Evolutionary conservation across 1,140 invertebrate species (phyloP), one percentile per base, ranked within the genome.

Genomic region (Trypoxylus dichotomus): DNA sequence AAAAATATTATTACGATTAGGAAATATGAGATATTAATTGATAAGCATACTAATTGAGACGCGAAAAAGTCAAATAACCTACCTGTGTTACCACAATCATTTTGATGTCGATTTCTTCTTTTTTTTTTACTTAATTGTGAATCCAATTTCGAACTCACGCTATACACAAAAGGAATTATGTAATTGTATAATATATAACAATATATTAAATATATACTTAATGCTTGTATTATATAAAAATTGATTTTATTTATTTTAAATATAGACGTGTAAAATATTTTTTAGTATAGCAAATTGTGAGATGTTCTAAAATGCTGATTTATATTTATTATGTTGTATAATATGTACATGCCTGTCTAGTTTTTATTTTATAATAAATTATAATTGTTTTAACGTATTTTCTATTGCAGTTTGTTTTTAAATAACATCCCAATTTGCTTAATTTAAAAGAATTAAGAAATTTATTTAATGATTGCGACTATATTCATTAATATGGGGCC

Each of bases 261-360:
- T 29, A 8, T 27, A 68, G 13, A 25, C 27, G 19, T 68, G 24
- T 68, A 29, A 68, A 25, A 68, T 68, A 68, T 68, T n/a, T 68
- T 68, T 68, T 68, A 68, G 25, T 24, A 24, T 21, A 27, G 21
- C 27, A 13, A 6, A n/a, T 54, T 68, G 6, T 68, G 24, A 68
- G 24, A 68, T 68, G 60, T 24, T 68, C 25, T 21, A 27, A 68
- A 68, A 68, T 13, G 60, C 60, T 68, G 24, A 27, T 68, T 27
- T 68, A 68, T 68, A 68, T 68, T 68, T 68, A 68, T 68, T 68
- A 27, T 27, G 27, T 29, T 68, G 60, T 68, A 68, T 68, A 68
- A 68, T 68, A 68, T 68, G 60, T 68, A 68, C 21, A 68, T 68
- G 60, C 60, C 24, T 68, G 60, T 68, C 24, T 68, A 68, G 24